A percentile compares a stretch with the other conserved stretches of the same genome.
These are phyloP conservation scores for Cinara cedri DNA, from an alignment of 2,888 invertebrate genomes.

Conservation along the genomic window DNA sequence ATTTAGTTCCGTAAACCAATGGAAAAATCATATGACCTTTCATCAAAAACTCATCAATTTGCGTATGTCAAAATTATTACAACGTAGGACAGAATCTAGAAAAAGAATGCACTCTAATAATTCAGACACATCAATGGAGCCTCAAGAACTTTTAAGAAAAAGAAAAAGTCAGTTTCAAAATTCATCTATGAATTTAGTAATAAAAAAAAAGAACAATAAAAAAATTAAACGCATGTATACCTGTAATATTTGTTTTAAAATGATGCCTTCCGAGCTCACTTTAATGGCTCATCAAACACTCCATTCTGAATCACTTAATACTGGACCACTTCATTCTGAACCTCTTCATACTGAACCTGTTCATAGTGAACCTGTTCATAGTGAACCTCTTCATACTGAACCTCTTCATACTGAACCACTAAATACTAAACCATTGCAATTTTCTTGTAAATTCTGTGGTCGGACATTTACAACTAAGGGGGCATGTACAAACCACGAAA, in stretches of 20 bases:
- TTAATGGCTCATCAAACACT: slow-evolving; percentile 4
- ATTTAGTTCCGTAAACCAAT: not conserved
- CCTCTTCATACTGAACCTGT: no score
- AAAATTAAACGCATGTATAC: not conserved
- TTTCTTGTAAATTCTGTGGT: slow-evolving; percentile 15
- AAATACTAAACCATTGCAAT: not conserved
- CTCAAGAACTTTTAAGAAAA: not conserved
- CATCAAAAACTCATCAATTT: slow-evolving; percentile 22
- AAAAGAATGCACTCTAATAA: not conserved
- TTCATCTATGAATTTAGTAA: not conserved
- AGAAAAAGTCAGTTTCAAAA: not conserved
- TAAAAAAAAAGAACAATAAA: not conserved
- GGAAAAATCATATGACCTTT: slow-evolving; percentile 22
- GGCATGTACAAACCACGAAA: slow-evolving; percentile 36
- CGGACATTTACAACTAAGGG: not conserved
- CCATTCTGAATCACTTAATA: not conserved
- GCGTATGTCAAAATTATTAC: not conserved
- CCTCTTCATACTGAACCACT: not conserved
- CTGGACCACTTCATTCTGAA: not conserved
- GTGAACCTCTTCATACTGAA: no score
- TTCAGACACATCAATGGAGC: not conserved
- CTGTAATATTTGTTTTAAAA: not conserved
- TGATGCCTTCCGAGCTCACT: not conserved
- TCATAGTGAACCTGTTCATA: no score
- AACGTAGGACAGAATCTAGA: not conserved